A percentile compares a stretch with the other conserved stretches of the same genome.
Evolutionary conservation across 2,113 vertebrate species (phyloP).

Genomic region (Nesospiza acunhae): DNA sequence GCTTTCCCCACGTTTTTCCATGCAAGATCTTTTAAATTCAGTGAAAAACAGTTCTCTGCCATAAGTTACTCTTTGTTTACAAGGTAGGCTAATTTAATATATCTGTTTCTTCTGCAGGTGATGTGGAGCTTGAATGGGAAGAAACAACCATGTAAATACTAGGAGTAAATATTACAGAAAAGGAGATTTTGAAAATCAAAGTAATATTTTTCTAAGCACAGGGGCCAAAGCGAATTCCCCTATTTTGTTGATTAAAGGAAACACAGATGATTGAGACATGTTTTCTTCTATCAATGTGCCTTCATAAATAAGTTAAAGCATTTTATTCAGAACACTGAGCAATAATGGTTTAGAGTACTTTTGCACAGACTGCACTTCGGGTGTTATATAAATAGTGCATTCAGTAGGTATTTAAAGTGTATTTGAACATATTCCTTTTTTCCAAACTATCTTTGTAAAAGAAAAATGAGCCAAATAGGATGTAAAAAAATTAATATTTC

Average conservation of each 20-base stretch:
- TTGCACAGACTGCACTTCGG: conserved; percentile 38
- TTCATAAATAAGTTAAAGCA: conserved; percentile 45
- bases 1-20: background rate
- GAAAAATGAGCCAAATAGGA: conserved; percentile 75
- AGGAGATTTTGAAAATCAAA: conserved; percentile 46
- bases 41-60: background rate
- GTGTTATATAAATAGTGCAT: background rate
- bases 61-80: background rate
- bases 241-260: conserved; percentile 52
- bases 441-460: conserved; percentile 18
- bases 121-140: conserved; percentile 98
- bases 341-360: conserved; percentile 18
- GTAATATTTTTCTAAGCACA: conserved; percentile 66
- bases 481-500: conserved; percentile 54
- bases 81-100: background rate
- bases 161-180: background rate
- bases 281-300: conserved; percentile 65
- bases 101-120: conserved; percentile 81
- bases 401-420: conserved; percentile 3
- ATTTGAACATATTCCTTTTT: background rate
- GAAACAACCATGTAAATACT: conserved; percentile 94
- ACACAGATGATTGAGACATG: background rate
- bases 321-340: conserved; percentile 33
- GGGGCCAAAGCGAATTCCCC: conserved; percentile 75
- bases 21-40: background rate